Percentiles rank a stretch among this genome's conserved stretches.
Conservation (phyloP, 1,140 invertebrate species). For the Delia radicum region DNA sequence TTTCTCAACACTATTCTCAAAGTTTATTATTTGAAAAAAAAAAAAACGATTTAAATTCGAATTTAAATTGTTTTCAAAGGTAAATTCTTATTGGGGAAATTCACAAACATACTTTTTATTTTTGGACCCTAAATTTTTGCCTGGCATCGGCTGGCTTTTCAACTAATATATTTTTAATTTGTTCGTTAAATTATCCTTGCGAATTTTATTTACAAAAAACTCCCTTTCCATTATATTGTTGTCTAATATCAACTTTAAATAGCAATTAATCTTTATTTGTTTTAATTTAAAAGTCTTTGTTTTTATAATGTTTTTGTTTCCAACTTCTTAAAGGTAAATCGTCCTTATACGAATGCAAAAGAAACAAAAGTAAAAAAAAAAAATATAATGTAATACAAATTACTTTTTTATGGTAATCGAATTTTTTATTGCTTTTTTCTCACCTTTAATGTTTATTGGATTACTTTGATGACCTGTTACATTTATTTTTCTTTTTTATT, state of each 20-base stretch:
- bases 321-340: neutral
- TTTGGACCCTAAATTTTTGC: too few species aligned
- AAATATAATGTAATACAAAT: neutral
- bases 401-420: constrained; percentile 1
- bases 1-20: too few species aligned
- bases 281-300: neutral
- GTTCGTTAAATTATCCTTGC: too few species aligned
- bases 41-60: too few species aligned
- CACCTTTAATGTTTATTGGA: neutral
- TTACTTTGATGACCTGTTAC: neutral
- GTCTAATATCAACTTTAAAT: neutral
- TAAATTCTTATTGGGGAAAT: too few species aligned
- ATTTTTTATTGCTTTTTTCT: neutral
- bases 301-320: neutral
- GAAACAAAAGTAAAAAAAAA: neutral
- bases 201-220: too few species aligned
- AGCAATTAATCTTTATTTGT: neutral
- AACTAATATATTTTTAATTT: too few species aligned
- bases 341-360: neutral
- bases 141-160: too few species aligned
- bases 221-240: too few species aligned
- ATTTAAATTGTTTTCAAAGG: too few species aligned
- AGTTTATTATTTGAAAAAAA: too few species aligned
- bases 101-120: too few species aligned
- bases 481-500: neutral